These are phyloP conservation scores for Drosophila atripex DNA, from an alignment of 2,888 invertebrate species.

Conservation along the genomic window DNA sequence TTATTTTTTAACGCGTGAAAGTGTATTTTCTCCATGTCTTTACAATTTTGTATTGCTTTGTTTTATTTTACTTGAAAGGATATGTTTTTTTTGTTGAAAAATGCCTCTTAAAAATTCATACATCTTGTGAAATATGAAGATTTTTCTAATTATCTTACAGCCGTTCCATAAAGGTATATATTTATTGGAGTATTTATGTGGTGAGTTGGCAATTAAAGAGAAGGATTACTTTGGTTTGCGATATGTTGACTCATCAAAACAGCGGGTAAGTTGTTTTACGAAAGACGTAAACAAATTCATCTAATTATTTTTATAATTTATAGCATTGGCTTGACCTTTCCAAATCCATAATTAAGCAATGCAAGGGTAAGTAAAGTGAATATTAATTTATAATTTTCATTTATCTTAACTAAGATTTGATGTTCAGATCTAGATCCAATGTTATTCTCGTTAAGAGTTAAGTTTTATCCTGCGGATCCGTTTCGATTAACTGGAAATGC, in stretches of 20 bases:
- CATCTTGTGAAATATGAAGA: neutral
- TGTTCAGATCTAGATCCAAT: constrained; percentile 93
- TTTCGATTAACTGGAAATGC: constrained; percentile 96
- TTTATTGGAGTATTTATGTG: constrained; percentile 95
- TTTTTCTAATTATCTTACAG: constrained; percentile 77
- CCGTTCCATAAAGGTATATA: constrained; percentile 95
- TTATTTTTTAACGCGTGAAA: too few species aligned
- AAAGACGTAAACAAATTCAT: too few species aligned
- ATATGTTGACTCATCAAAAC: constrained; percentile 94
- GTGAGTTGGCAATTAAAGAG: constrained; percentile 94
- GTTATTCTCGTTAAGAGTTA: constrained; percentile 97
- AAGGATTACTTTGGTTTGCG: constrained; percentile 97
- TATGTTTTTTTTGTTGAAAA: neutral
- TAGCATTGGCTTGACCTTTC: constrained; percentile 98
- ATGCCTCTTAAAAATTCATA: neutral
- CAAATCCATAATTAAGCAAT: constrained; percentile 95
- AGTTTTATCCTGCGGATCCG: constrained; percentile 98
- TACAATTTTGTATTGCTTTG: neutral
- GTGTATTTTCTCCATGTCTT: too few species aligned
- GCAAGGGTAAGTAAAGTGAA: constrained; percentile 89
- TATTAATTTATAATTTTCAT: neutral
- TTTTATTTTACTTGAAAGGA: neutral
- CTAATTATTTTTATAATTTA: constrained; percentile 9
- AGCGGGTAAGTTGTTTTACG: constrained; percentile 88
- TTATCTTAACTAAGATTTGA: neutral